Base-by-base conservation (phyloP, 2,888 invertebrate genomes). In the Stenolophus ochropezus region DNA sequence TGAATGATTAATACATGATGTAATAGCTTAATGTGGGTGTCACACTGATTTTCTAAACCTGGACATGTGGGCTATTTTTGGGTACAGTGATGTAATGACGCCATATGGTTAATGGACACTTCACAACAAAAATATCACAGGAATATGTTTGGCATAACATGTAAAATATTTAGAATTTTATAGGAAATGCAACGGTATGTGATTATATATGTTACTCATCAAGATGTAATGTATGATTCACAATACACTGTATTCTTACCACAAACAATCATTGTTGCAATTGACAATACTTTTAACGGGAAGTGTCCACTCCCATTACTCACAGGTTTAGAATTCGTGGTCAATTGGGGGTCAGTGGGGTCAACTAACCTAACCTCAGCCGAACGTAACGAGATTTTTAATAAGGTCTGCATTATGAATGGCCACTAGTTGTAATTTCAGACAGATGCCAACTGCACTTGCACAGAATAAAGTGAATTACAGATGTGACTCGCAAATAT, bases 361-460 rank as follows among this genome's bases (percentile, higher is more conserved):
- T n/a, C n/a, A n/a, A n/a, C n/a, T n/a, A n/a, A n/a, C n/a, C 56
- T 56, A 56, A 27, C 53, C 27, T 76, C 33, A 53, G 73, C 20
- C 18, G 47, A 18, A 20, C 25, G 11, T 76, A 76, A 76, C 33
- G 27, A 76, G 75, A 76, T 76, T 76, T 76, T 76, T 76, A 76
- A 76, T 76, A 76, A 76, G 25, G 27, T 76, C 75, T 76, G 25
- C 75, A 76, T 76, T 76, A 56, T 76, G 56, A 76, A 76, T 76
- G 75, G 51, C 25, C 56, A 16, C 20, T 53, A 20, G 20, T 56
- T 56, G 18, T 56, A 56, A 56, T 20, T 56, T 56, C 56, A 20
- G 56, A 11, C 5, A 20, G 53, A 8, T 21, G 56, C 56, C 56
- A 56, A 56, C 56, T 56, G 56, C 56, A 56, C 20, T 20, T 42